Evolutionary conservation across 2,888 invertebrate species (phyloP), one percentile per base, ranked within the genome.

Genomic region (Stomorhina lunata): DNA sequence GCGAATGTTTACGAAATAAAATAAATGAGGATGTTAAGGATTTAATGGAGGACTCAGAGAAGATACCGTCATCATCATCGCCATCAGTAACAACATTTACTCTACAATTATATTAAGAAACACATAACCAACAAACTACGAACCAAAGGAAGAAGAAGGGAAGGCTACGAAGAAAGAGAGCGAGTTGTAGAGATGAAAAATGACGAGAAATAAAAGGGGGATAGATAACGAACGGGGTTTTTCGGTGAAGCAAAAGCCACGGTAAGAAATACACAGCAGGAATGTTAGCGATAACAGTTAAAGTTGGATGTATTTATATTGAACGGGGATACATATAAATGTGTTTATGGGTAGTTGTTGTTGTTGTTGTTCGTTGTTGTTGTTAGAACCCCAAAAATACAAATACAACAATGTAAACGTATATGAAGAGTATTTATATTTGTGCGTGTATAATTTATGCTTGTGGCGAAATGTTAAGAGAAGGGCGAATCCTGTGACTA

Each of bases 231-330:
- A n/a, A 61, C 10, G 71, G 75, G 65, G 77, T 20, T 69, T 48
- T n/a, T 71, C 32, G 73, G 32, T 43, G 71, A 71, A 79, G 69
- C 78, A 72, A 73, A 66, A 79, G 55, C 75, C 75, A 82, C 82
- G 75, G 45, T 55, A 82, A 71, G 65, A 73, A 59, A 69, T 2
- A 34, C 57, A 75, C 75, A 69, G 69, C 75, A 65, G 80, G 76
- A 76, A 76, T 76, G 53, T 75, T 80, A 69, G 68, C 63, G 83
- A 80, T 61, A 83, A 77, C 78, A 73, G 45, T 37, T 61, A 80
- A 76, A 77, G 59, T 72, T 61, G 68, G 53, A 37, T 68, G 50
- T 27, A 68, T 72, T 57, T 81, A 48, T 45, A 22, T 40, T 68
- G 25, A 25, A 66, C 22, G 12, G 34, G 20, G 45, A 57, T 22